Percentiles rank a stretch among this genome's conserved stretches.
phyloP scores from a whole-genome alignment of 2,797 vertebrate genomes.

The Spondyliosoma cantharus region DNA sequence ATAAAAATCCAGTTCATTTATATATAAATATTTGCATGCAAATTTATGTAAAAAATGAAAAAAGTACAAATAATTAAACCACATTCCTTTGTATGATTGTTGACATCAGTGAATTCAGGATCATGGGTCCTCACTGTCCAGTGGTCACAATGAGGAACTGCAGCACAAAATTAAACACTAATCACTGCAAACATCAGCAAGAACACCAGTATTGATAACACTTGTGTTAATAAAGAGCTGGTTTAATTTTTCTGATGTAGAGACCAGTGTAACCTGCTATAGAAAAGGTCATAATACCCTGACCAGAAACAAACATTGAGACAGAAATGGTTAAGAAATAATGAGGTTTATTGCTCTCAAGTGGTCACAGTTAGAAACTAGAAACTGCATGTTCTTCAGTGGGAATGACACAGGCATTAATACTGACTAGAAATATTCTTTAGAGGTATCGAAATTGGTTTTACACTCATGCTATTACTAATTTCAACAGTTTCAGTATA shows the following conservation, averaged over 20 bases:
- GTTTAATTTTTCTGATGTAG: not conserved
- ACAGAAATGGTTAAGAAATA: not conserved
- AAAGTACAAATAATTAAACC: not conserved
- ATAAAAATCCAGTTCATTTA: not conserved
- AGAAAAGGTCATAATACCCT: not conserved
- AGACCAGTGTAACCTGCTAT: not conserved
- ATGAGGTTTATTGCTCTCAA: slow-evolving; percentile 7
- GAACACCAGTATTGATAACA: not conserved
- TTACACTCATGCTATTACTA: not conserved
- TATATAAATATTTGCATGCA: too few species aligned
- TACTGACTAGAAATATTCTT: not conserved
- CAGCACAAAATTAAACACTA: not conserved
- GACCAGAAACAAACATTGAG: slow-evolving; percentile 3
- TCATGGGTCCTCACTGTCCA: not conserved
- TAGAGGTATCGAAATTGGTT: not conserved
- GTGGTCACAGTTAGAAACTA: not conserved
- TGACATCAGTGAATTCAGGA: not conserved
- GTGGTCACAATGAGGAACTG: not conserved
- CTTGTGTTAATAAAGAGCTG: not conserved
- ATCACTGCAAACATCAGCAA: not conserved
- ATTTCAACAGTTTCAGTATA: not conserved
- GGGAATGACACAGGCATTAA: not conserved
- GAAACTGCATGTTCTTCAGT: not conserved
- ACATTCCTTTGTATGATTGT: not conserved
- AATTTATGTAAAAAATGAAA: too few species aligned